Base-by-base conservation (phyloP, 2,797 vertebrate genomes). In the Diglossa cyanea region DNA sequence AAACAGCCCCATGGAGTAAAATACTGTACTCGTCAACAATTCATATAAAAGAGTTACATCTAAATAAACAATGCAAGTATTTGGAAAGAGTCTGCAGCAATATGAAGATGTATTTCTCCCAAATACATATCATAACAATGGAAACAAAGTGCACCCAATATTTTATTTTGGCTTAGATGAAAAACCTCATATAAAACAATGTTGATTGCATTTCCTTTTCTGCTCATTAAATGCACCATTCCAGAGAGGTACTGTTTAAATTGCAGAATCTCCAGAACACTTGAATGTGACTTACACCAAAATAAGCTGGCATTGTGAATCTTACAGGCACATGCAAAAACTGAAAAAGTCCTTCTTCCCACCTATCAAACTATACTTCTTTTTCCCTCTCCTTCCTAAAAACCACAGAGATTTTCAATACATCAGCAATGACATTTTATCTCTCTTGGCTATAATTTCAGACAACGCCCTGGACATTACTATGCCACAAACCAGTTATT, bases 51-150 rank as follows among this genome's bases (percentile, higher is more conserved):
- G 78, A 94, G 58, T 93, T 94, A 80, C 68, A 75, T 58, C 55
- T 45, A 72, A 94, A 90, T 88, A 95, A 96, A 95, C 84, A 78
- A 83, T 40, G 48, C 26, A 66, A 84, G 74, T 42, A 63, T 75
- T 85, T 73, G 70, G 71, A 76, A 94, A 94, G 53, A 86, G 78
- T 88, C 26, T 83, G 68, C 39, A 81, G 50, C 82, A 94, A 93
- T 63, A 93, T 31, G 57, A 96, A 95, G 86, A 92, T 62, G 42
- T 77, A 91, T 91, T 94, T 94, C 75, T 79, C 90, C 70, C 77
- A 89, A 93, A 71, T 35, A 82, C 30, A 33, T 10, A 71, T 53
- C 48, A 19, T 57, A 88, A 86, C 73, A 88, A 89, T 68, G 60
- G 76, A 93, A 94, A 73, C 35, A 94, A 95, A 96, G 89, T 70